Evolutionary conservation across 2,797 vertebrate species (phyloP).

Genomic region (Bovichtus diacanthus): DNA sequence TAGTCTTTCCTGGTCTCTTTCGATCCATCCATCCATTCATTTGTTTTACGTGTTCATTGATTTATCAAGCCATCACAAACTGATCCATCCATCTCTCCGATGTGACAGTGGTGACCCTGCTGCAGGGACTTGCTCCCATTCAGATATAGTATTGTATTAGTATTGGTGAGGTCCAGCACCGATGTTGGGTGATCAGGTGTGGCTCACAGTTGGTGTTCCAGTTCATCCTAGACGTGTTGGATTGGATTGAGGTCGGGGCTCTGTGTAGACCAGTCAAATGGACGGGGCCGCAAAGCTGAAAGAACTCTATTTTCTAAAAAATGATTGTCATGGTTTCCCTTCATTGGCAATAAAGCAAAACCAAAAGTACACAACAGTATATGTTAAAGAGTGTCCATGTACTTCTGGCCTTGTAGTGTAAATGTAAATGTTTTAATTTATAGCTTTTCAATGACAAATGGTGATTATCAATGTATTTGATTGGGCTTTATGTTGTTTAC

Average conservation of each 20-base stretch:
- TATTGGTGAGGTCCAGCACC: neutral
- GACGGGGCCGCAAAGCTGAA: neutral
- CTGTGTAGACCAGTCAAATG: neutral
- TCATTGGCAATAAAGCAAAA: neutral
- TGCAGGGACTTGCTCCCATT: neutral
- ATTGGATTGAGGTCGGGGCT: neutral
- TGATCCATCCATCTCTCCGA: slow-evolving; percentile 2
- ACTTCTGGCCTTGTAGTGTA: neutral
- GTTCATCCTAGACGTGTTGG: neutral
- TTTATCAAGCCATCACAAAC: neutral
- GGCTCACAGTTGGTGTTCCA: neutral
- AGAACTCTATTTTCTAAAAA: neutral
- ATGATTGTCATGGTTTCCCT: neutral
- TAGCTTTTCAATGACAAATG: neutral
- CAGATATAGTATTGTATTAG: too few relatives aligned
- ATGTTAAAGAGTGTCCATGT: neutral
- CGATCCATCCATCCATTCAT: neutral
- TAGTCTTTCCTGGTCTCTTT: neutral
- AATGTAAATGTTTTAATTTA: neutral
- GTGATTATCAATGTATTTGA: neutral
- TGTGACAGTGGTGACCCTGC: too few relatives aligned
- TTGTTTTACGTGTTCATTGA: neutral
- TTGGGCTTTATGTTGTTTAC: neutral
- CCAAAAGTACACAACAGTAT: neutral
- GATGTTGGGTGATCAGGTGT: neutral